Base-by-base conservation (phyloP, 2,113 vertebrate species). In the Morone chrysops region DNA sequence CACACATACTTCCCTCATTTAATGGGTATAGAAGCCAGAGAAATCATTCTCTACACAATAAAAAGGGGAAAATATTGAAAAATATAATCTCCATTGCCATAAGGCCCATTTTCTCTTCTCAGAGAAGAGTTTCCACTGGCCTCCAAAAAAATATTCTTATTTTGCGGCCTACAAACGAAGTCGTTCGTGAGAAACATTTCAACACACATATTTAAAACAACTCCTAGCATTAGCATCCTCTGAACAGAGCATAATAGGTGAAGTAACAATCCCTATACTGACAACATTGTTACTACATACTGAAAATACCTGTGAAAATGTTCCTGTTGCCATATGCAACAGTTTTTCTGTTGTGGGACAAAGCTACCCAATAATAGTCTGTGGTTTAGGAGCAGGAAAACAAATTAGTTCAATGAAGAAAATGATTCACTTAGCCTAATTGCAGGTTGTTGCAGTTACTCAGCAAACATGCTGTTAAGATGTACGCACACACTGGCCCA, bases 351-450 rank as follows among this genome's bases (percentile, higher is more conserved):
- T 77, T 76, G 41, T 20, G 25, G 78, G 75, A 84, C 60, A 78
- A 84, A 82, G 71, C 80, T 41, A 73, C 57, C 71, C 84, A 80
- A 82, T 86, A 83, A 90, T 45, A 84, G 83, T 56, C 43, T 81
- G 76, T 31, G 87, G 82, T 89, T 91, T 45, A 36, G 79, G 17
- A 87, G 72, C 65, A 73, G 87, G 74, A 79, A 92, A 89, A 85
- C 83, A 90, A 94, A 92, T 91, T 83, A 91, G 90, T 75, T 82
- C 62, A 91, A 83, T 84, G 73, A 83, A 53, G 57, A 92, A 92
- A 93, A 92, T 79, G 67, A 89, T 81, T 92, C 86, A 93, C 81
- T 91, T 83, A 75, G 73, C 7, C 82, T 93, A 93, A 94, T 93
- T 90, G 86, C 7, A 85, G 86, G 89, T 81, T 92, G 77, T 71